These are phyloP conservation scores for Scalopus aquaticus DNA, from an alignment of 2,113 vertebrate genomes.

Conservation along the genomic window DNA sequence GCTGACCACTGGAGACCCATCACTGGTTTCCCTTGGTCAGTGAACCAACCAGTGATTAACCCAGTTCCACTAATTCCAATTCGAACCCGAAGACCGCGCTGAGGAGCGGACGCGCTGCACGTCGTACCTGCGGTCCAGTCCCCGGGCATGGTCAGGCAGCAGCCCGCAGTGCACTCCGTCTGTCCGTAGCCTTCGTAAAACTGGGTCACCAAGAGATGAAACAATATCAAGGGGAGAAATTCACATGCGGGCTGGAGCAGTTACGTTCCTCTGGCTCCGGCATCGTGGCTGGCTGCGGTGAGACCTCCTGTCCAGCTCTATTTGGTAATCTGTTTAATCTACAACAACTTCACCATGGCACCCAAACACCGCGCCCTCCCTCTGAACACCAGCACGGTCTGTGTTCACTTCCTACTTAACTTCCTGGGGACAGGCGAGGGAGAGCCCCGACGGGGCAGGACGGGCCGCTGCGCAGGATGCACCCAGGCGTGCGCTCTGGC, in stretches of 20 bases:
- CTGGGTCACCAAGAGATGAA: constrained; percentile 80
- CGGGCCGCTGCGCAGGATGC: not conserved
- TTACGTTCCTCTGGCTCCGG: not conserved
- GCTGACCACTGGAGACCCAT: not conserved
- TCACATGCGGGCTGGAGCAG: too few relatives aligned
- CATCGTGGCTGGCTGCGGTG: not conserved
- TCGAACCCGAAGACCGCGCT: accelerated
- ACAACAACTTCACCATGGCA: accelerated
- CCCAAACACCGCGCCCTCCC: too few relatives aligned
- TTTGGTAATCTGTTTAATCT: not conserved
- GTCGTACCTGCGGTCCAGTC: constrained; percentile 97
- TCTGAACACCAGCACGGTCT: not conserved
- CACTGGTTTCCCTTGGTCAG: not conserved
- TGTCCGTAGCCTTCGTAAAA: constrained; percentile 99
- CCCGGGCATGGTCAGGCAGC: constrained; percentile 92
- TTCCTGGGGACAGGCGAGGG: not conserved
- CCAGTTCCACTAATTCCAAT: not conserved
- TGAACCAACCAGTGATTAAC: not conserved
- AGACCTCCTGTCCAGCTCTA: not conserved
- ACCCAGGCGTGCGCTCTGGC: accelerated
- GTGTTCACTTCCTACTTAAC: not conserved
- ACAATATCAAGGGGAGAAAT: not conserved
- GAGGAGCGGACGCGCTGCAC: accelerated
- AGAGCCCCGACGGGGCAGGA: accelerated
- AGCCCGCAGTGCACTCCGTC: constrained; percentile 97